Evolutionary conservation across 2,888 invertebrate genomes (phyloP).

Genomic region (Tetropium fuscum): DNA sequence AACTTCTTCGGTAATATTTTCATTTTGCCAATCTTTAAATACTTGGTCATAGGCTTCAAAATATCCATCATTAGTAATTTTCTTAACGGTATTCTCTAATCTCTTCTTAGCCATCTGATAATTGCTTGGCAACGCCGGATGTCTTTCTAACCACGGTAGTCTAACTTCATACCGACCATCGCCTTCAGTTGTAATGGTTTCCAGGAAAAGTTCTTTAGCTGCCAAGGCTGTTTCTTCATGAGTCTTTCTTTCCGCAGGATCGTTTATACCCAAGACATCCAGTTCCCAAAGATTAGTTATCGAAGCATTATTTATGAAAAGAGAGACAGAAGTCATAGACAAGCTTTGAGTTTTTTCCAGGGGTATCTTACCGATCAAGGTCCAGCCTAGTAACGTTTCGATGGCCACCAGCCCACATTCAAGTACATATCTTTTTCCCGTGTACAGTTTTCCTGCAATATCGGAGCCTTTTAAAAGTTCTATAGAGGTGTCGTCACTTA

Average conservation of each 20-base stretch:
- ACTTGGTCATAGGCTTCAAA: no score
- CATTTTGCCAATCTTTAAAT: constrained; percentile 17
- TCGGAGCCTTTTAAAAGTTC: no score
- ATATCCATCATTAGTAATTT: constrained; percentile 19
- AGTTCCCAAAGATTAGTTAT: constrained; percentile 25
- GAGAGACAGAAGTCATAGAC: neutral
- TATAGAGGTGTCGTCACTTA: constrained; percentile 9
- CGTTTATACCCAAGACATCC: constrained; percentile 25
- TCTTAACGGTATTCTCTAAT: no score
- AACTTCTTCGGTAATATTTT: constrained; percentile 18
- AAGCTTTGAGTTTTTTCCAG: no score
- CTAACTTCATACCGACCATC: constrained; percentile 36
- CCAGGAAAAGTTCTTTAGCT: constrained; percentile 27
- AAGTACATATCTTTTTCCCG: constrained; percentile 16
- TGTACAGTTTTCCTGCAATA: constrained; percentile 23
- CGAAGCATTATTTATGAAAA: constrained; percentile 7
- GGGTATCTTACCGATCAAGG: constrained; percentile 20
- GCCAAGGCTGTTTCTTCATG: constrained; percentile 15
- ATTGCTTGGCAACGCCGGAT: constrained; percentile 33
- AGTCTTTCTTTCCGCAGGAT: constrained; percentile 20
- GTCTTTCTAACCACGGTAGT: constrained; percentile 35
- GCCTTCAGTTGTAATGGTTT: constrained; percentile 19
- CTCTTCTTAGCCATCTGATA: constrained; percentile 30
- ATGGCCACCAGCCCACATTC: constrained; percentile 32
- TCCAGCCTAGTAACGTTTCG: constrained; percentile 20